phyloP scores from a whole-genome alignment of 2,888 invertebrate species.

The Mimachlamys varia region DNA sequence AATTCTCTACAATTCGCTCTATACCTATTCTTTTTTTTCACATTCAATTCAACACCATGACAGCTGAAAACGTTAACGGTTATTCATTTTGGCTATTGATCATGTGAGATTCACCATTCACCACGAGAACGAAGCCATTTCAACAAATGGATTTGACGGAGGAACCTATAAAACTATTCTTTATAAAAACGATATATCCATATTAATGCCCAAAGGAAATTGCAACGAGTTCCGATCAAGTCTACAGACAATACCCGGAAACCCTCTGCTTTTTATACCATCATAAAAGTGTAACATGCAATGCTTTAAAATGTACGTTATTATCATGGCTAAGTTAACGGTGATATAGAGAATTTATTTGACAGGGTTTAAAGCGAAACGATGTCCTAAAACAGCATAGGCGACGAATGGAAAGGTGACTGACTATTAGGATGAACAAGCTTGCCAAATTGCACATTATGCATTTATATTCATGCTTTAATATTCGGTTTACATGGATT shows the following conservation, averaged over 20 bases:
- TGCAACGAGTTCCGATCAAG: background rate
- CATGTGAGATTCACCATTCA: background rate
- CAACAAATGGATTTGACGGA: background rate
- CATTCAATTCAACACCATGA: background rate
- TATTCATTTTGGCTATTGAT: background rate
- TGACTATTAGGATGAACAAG: too few species aligned
- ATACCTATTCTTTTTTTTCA: background rate
- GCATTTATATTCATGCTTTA: too few species aligned
- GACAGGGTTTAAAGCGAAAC: too few species aligned
- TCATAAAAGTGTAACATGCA: background rate
- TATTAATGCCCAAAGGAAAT: constrained; percentile 7
- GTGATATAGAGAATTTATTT: background rate
- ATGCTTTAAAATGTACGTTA: background rate
- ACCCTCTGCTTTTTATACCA: background rate
- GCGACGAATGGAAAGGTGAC: too few species aligned
- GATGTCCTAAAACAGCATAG: too few species aligned
- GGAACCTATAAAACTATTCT: constrained; percentile 18
- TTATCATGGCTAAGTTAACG: background rate
- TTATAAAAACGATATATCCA: background rate
- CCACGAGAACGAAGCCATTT: background rate
- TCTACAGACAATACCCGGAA: background rate
- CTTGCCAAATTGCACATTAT: too few species aligned
- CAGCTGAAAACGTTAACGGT: constrained; percentile 3
- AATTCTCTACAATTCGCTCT: background rate
- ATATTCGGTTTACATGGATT: too few species aligned